phyloP scores from a whole-genome alignment of 2,888 invertebrate species.

The Macropis europaea region DNA sequence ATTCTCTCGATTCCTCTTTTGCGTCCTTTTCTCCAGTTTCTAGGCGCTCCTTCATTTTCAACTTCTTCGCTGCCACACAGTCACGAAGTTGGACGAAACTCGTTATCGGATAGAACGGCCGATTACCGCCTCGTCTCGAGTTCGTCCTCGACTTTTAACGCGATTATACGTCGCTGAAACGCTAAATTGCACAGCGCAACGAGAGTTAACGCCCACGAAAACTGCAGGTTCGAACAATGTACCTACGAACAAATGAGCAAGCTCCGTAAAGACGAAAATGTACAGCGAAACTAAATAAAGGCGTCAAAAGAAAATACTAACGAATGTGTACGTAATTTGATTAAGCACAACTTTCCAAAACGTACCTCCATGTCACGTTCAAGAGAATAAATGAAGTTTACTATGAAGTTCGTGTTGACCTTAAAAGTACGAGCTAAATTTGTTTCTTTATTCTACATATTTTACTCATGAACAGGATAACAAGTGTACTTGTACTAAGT shows the following conservation, averaged over 20 bases:
- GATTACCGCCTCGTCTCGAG: slow-evolving; percentile 69
- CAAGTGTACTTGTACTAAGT: too few species aligned
- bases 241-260: slow-evolving; percentile 34
- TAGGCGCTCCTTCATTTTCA: slow-evolving; percentile 37
- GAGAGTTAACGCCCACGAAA: slow-evolving; percentile 60
- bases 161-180: slow-evolving; percentile 66
- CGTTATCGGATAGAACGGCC: slow-evolving; percentile 69
- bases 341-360: too few species aligned
- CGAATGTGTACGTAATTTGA: neutral
- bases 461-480: too few species aligned
- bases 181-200: slow-evolving; percentile 59
- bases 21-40: slow-evolving; percentile 14
- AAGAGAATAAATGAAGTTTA: too few species aligned
- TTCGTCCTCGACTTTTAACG: slow-evolving; percentile 70
- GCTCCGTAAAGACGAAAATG: slow-evolving; percentile 12
- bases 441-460: too few species aligned
- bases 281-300: neutral
- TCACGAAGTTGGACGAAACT: slow-evolving; percentile 65
- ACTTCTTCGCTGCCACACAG: slow-evolving; percentile 52
- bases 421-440: too few species aligned
- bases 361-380: too few species aligned
- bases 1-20: slow-evolving; percentile 24
- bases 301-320: neutral
- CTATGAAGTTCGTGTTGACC: too few species aligned
- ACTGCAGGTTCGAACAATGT: slow-evolving; percentile 48